phyloP scores from a whole-genome alignment of 2,113 vertebrate genomes.

The Gymnarchus niloticus region DNA sequence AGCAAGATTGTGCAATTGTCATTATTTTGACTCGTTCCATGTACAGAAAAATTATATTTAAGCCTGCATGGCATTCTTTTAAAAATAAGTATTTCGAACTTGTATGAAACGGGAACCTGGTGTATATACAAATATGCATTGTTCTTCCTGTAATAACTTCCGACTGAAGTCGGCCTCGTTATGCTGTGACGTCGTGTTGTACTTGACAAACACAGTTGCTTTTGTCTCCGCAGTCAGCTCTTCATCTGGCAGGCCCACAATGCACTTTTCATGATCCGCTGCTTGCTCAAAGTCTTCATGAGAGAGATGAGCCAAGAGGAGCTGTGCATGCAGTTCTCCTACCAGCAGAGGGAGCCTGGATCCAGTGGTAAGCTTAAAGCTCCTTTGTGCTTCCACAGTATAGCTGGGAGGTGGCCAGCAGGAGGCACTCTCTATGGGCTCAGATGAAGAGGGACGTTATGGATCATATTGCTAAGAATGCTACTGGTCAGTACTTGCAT shows the following conservation, averaged over 20 bases:
- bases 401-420: background rate
- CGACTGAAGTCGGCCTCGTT: background rate
- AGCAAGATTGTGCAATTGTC: no score
- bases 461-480: background rate
- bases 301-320: constrained; percentile 84
- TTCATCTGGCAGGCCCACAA: constrained; percentile 99
- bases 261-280: constrained; percentile 91
- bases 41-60: no score
- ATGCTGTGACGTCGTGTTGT: background rate
- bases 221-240: constrained; percentile 73
- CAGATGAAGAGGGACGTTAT: background rate
- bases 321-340: constrained; percentile 82
- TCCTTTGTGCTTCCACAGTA: constrained; percentile 8
- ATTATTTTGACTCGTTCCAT: no score
- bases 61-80: no score
- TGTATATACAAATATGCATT: no score
- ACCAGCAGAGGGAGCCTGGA: constrained; percentile 76
- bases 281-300: constrained; percentile 91
- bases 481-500: background rate
- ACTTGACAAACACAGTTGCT: background rate
- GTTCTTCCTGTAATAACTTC: background rate
- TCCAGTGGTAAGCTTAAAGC: constrained; percentile 65
- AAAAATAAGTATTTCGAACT: no score
- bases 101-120: no score
- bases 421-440: background rate